Base-by-base conservation (phyloP, 2,797 vertebrate genomes). In the Mycteria americana region DNA sequence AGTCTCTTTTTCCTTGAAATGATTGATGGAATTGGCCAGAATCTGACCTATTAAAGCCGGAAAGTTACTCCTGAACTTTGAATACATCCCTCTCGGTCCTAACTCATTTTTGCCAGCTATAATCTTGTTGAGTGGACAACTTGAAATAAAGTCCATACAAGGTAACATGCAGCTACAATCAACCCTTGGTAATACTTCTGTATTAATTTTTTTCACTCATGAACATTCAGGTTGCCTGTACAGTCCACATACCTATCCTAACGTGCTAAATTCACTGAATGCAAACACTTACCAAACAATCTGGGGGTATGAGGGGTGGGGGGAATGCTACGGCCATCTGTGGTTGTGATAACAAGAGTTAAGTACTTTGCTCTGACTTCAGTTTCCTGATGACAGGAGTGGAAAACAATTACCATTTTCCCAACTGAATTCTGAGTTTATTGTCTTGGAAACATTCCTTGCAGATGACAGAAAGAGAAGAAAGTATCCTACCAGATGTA, bases 351-450 rank as follows among this genome's bases (percentile, higher is more conserved):
- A 93, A 67, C 82, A 88, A 28, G 51, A 86, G 25, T 92, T 74
- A 89, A 91, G 50, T 63, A 57, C 45, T 85, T 94, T 67, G 22
- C 59, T 89, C 80, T 78, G 74, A 70, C 81, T 91, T 92, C 67
- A 93, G 63, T 79, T 94, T 94, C 70, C 78, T 85, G 89, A 93
- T 63, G 89, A 92, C 67, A 93, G 74, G 51, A 91, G 28, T 79
- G 75, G 91, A 91, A 96, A 97, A 87, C 70, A 93, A 91, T 91
- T 85, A 93, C 64, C 51, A 43, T 63, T 92, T 89, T 91, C 45
- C 91, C 84, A 85, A 53, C 24, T 62, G 18, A 86, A 76, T 87
- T 69, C 53, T 39, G 75, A 76, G 30, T 86, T 91, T 89, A 85
- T 89, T 91, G 70, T 85, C 87, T 88, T 76, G 85, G 75, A 89